Conservation (phyloP, 2,113 vertebrate genomes). For the Hemichromis elongatus region DNA sequence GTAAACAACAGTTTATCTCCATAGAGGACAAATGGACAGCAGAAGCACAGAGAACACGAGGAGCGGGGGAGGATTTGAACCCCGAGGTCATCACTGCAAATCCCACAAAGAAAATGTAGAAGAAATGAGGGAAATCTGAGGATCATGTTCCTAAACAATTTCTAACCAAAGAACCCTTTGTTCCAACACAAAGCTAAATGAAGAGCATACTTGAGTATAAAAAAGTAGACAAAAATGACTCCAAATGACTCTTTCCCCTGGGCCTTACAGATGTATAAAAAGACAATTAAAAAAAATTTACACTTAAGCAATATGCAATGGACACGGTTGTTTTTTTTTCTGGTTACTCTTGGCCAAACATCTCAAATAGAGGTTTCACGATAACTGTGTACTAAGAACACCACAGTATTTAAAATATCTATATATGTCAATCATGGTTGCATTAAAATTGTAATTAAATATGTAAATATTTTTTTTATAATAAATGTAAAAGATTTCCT, state of each 20-base stretch:
- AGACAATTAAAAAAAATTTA: not conserved
- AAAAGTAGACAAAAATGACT: not conserved
- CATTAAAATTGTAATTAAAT: not conserved
- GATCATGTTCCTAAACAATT: not conserved
- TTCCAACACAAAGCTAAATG: not conserved
- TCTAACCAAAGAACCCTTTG: not conserved
- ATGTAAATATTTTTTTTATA: not conserved
- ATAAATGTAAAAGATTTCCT: not conserved
- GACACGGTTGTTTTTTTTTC: not conserved
- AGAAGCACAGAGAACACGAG: not conserved
- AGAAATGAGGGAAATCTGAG: not conserved
- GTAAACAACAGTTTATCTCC: conserved; percentile 54
- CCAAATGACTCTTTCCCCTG: not conserved
- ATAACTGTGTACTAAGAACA: not conserved
- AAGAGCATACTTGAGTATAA: not conserved
- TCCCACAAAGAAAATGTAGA: not conserved
- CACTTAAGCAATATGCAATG: not conserved
- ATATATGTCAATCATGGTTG: not conserved
- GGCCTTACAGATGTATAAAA: not conserved
- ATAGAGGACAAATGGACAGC: conserved; percentile 21
- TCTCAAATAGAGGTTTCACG: not conserved
- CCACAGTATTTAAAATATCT: not conserved
- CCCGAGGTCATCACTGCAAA: not conserved
- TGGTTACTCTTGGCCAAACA: not conserved
- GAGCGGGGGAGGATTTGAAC: not conserved